Conservation (phyloP, 2,888 invertebrate genomes). For the Cremastinae sp. region DNA sequence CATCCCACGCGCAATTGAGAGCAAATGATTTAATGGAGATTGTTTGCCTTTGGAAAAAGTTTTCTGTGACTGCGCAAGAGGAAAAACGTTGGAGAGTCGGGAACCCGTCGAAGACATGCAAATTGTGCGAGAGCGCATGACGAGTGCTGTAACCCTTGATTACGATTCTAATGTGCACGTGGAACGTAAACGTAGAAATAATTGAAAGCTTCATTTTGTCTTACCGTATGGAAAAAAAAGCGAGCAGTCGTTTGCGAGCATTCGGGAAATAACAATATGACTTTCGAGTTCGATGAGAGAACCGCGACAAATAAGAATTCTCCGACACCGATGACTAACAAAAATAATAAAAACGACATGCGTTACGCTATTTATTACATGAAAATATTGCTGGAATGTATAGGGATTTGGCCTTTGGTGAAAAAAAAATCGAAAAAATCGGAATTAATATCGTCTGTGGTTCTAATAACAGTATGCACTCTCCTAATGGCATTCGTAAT, state of each 20-base stretch:
- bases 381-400: constrained; percentile 43
- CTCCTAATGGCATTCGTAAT: constrained; percentile 43
- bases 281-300: background rate
- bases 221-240: too few relatives aligned
- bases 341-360: constrained; percentile 38
- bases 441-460: constrained; percentile 27
- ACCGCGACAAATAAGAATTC: background rate
- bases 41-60: background rate
- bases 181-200: too few relatives aligned
- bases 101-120: background rate
- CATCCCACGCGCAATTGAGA: too few relatives aligned
- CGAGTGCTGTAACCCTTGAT: background rate
- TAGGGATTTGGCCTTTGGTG: constrained; percentile 61
- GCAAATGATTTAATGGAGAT: too few relatives aligned
- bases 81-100: background rate
- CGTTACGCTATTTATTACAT: constrained; percentile 50
- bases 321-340: background rate
- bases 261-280: constrained; percentile 22
- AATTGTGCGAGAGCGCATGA: constrained; percentile 9
- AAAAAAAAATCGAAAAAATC: constrained; percentile 23
- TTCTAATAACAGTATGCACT: constrained; percentile 38
- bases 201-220: too few relatives aligned
- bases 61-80: background rate
- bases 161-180: too few relatives aligned
- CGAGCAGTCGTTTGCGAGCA: constrained; percentile 27